Evolutionary conservation across 2,113 vertebrate species (phyloP), one percentile per base, ranked within the genome.

Genomic region (human): DNA sequence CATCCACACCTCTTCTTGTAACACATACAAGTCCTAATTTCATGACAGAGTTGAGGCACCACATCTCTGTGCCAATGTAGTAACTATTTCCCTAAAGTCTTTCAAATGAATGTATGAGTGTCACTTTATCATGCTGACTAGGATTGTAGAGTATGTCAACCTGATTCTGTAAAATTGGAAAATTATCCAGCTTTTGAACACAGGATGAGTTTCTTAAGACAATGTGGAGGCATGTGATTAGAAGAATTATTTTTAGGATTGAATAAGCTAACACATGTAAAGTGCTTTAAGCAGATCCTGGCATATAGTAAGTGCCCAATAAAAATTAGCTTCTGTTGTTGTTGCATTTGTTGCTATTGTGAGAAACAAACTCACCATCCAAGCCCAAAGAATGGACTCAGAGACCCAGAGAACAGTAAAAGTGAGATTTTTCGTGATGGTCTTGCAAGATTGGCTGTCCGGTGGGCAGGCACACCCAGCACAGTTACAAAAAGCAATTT

Each of bases 161-260:
- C 61, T 43, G 45, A 25, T 81, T 92, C 20, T 5, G 9, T 45
- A 82, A 80, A 94, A 85, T 95, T 55, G 83, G 82, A 55, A 84
- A 90, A 83, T 48, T 70, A n/a, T 35, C 43, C 25, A 83, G 55
- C 2, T 86, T 92, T 87, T 68, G 50, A 94, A 70, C 38, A 79
- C 48, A 95, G 23, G 45, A 55, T 91, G 55, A 80, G 6, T 52
- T 93, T 95, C n/a, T 83, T 38, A 64, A 59, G 72, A 73, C 9
- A 61, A 85, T 79, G 32, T 22, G 88, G 83, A 93, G 55, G 85
- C n/a, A 59, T 83, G 30, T 78, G 50, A 59, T 48, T 86, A 73
- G 32, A 79, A 93, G 70, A 91, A 72, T 55, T 13, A n/a, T n/a
- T 55, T 93, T 90, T 84, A 95, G 35, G n/a, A 93, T 94, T 78